Base-by-base conservation (phyloP, 1,140 invertebrate species). In the Pseudomyrmex cubaensis region DNA sequence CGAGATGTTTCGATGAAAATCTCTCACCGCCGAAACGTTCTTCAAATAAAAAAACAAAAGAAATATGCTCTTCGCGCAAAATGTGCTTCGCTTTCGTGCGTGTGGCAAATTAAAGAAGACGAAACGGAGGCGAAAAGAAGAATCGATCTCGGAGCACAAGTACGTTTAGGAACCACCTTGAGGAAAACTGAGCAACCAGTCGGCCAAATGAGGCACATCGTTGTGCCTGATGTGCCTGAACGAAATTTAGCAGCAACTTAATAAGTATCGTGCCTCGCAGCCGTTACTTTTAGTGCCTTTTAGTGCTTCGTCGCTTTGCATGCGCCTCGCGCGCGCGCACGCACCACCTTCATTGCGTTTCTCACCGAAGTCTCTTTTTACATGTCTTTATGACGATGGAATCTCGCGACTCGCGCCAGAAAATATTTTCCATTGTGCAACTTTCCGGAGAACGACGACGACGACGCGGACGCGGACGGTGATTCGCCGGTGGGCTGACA, bases 391-490 rank as follows among this genome's bases (percentile, higher is more conserved):
- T 25, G 22, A 20, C 50, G 50, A 57, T 62, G 57, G 83, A 56
- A 69, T 54, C 50, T 25, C 72, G 15, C 10, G 66, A 69, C 66
- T 52, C 74, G 72, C 44, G 46, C n/a, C 22, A 35, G 66, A 80
- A 80, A 70, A 80, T 76, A 88, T 90, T 89, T 73, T 87, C 83
- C 83, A 90, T 90, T 86, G 82, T 78, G 83, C 87, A 87, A 85
- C 87, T 35, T 35, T 35, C 35, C 10, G 83, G 85, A 87, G 88
- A 66, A 66, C 64, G 87, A 77, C 86, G 80, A 84, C 90, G 86
- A 77, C 87, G 35, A 35, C 35, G 0, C 35, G 35, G 35, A 35
- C 35, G 35, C 35, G 35, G 35, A 35, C 35, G 80, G 86, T 83
- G 88, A 86, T 88, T 89, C 78, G 70, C 77, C 73, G 35, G 48